Evolutionary conservation across 2,797 vertebrate genomes (phyloP).

Genomic region (Clarias laeviceps): DNA sequence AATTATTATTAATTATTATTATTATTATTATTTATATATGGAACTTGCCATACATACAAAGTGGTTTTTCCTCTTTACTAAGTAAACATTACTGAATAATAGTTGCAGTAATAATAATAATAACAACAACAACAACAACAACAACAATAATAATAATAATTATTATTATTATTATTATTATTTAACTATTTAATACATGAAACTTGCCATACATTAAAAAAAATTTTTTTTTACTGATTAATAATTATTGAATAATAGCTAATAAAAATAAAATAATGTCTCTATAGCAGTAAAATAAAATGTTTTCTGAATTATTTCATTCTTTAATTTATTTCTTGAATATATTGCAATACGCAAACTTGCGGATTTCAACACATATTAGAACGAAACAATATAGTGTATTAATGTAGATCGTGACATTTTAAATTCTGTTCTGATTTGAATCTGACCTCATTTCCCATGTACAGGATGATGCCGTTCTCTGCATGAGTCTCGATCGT

Average conservation of each 20-base stretch:
- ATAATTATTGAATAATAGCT: no score
- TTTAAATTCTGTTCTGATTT: background rate
- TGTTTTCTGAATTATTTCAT: background rate
- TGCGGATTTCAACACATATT: background rate
- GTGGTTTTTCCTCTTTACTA: background rate
- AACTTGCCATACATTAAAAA: background rate
- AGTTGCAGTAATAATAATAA: no score
- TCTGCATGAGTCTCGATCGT: constrained; percentile 53
- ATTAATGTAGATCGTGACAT: background rate
- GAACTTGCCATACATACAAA: background rate
- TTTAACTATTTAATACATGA: no score
- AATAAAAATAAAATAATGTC: background rate
- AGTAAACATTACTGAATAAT: no score
- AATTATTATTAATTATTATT: no score
- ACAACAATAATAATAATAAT: no score
- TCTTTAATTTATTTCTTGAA: background rate
- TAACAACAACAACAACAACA: no score
- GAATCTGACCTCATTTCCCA: constrained; percentile 64
- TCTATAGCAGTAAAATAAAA: background rate
- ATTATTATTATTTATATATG: no score
- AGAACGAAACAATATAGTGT: background rate
- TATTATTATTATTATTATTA: no score
- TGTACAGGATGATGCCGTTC: constrained; percentile 70
- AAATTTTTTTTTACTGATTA: no score
- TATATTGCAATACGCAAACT: background rate